Base-by-base conservation (phyloP, 2,113 vertebrate species). In the Cathartes aura region DNA sequence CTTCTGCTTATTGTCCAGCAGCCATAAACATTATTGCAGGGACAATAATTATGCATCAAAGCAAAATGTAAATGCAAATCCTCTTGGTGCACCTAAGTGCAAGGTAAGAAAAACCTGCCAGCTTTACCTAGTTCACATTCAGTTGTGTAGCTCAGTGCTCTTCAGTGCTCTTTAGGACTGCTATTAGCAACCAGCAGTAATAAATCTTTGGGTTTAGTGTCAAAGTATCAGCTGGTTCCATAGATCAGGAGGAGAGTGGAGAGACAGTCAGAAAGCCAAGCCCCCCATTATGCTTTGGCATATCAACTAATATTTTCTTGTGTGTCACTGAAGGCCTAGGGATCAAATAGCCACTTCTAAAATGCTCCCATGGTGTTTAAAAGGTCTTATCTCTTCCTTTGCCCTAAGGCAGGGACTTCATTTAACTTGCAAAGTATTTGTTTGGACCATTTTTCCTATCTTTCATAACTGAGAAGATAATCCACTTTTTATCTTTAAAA, bases 321-420 rank as follows among this genome's bases (percentile, higher is more conserved):
- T 36, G 38, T 50, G 53, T 73, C 87, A 71, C 42, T 88, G 71
- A 90, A 94, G 63, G 58, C 34, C 67, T 67, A 40, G 23, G 67
- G 78, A 97, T 96, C 91, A 97, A 91, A 94, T 93, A 90, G 38
- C 81, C 63, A 67, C 78, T 90, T 89, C 84, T 91, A 62, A 64
- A 53, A 62, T 43, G 34, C 36, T 75, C 62, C 52, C 26, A 34
- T 4, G 1, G 22, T 66, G 8, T 91, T 90, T 87, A 36, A 87
- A 94, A 91, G 67, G 79, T 95, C 87, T 91, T 84, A 15, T 32
- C 34, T 63, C 63, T 85, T 93, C 58, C 60, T 84, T 87, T 40
- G 32, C 84, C 38, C 42, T 87, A 64, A 68, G 36, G 42, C 26
- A 76, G 48, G 6, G 11, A 50, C 32, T 64, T 9, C 5, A 50